Evolutionary conservation across 1,140 invertebrate species (phyloP).

Genomic region (Temnothorax curvispinosus): DNA sequence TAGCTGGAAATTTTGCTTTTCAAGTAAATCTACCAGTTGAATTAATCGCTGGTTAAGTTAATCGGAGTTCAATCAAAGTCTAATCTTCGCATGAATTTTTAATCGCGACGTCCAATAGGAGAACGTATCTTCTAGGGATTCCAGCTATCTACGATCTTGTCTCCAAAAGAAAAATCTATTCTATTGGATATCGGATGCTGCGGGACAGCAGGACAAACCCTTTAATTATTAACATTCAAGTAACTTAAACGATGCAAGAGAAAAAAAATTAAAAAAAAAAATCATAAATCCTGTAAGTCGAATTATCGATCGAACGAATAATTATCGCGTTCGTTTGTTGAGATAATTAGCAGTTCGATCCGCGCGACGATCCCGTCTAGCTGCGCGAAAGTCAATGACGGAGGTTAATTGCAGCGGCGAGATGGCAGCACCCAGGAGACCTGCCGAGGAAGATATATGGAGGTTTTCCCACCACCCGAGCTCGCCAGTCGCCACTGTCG

Average conservation of each 20-base stretch:
- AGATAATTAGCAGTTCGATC: neutral
- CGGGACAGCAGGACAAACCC: neutral
- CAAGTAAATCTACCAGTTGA: too few species aligned
- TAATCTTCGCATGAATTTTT: neutral
- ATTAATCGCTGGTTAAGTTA: neutral
- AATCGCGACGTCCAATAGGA: neutral
- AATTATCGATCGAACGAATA: neutral
- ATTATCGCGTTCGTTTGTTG: neutral
- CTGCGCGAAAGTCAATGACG: neutral
- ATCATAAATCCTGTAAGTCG: neutral
- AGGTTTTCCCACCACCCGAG: neutral
- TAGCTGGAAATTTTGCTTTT: too few species aligned
- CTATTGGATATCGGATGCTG: neutral
- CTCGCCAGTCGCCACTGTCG: slow-evolving; percentile 51
- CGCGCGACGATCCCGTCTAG: neutral
- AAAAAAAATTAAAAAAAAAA: neutral
- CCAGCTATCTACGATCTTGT: too few species aligned
- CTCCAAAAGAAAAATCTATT: too few species aligned
- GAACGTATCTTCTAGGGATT: neutral
- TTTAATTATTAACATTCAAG: neutral
- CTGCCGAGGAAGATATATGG: slow-evolving; percentile 24
- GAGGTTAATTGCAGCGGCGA: neutral
- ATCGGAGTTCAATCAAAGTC: neutral
- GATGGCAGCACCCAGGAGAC: slow-evolving; percentile 31
- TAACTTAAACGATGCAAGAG: neutral